Evolutionary conservation across 2,797 vertebrate species (phyloP).

Genomic region (Diglossa cyanea): DNA sequence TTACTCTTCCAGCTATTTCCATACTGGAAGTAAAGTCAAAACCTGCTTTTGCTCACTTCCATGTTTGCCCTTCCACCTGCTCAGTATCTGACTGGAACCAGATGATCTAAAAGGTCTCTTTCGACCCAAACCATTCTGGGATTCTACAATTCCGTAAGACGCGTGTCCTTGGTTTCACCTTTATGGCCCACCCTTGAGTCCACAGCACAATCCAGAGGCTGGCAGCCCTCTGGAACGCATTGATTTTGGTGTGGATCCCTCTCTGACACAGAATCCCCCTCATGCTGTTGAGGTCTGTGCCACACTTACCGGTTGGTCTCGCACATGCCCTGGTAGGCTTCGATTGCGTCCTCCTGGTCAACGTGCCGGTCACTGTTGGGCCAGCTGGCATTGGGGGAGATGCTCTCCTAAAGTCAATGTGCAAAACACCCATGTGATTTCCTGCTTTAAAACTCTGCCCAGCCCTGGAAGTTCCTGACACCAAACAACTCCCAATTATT

Average conservation of each 20-base stretch:
- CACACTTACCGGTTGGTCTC: conserved; percentile 86
- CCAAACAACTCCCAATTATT: fast-evolving
- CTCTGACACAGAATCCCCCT: fast-evolving
- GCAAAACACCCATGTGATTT: background rate
- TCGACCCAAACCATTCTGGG: fast-evolving
- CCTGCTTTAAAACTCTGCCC: background rate
- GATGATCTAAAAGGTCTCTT: background rate
- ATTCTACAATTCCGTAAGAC: fast-evolving
- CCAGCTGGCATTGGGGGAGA: conserved; percentile 61
- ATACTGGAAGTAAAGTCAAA: background rate
- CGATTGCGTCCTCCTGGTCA: conserved; percentile 79
- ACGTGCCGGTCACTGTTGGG: conserved; percentile 78
- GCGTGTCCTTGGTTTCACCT: fast-evolving
- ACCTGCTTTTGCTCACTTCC: background rate
- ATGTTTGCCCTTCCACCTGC: background rate
- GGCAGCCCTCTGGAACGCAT: fast-evolving
- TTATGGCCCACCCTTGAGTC: fast-evolving
- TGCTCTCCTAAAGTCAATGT: conserved; percentile 42
- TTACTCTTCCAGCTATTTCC: background rate
- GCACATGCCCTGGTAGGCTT: conserved; percentile 81
- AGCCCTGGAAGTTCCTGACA: background rate
- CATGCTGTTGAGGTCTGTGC: background rate
- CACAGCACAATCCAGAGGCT: background rate
- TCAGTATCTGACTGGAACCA: background rate
- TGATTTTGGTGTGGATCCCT: background rate